Percentiles rank a stretch among this genome's conserved stretches.
phyloP scores from a whole-genome alignment of 1,140 invertebrate species.

The Chrysomallon squamiferum region DNA sequence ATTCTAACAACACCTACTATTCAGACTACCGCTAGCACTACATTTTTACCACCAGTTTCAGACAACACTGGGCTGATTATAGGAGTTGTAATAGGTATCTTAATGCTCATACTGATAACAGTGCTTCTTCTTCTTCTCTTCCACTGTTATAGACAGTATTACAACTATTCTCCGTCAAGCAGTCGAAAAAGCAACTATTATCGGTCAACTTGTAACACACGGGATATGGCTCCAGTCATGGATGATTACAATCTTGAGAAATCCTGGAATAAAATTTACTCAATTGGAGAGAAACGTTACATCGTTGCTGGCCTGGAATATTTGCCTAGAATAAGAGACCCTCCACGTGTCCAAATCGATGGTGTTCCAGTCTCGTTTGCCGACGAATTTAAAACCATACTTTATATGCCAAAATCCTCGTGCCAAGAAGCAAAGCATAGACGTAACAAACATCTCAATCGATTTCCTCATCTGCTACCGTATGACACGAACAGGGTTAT shows the following conservation, averaged over 20 bases:
- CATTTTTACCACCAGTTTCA: not conserved
- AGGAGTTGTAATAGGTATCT: slow-evolving; percentile 27
- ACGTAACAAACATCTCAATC: slow-evolving; percentile 46
- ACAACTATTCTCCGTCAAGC: too few relatives aligned
- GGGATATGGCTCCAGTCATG: slow-evolving; percentile 6
- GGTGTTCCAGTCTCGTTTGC: slow-evolving; percentile 40
- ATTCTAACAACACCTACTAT: slow-evolving; percentile 9
- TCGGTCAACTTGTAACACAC: slow-evolving; percentile 27
- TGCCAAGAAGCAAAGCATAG: slow-evolving; percentile 29
- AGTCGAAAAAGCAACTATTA: slow-evolving; percentile 7
- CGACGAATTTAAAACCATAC: slow-evolving; percentile 55
- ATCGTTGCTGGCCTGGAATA: slow-evolving; percentile 43
- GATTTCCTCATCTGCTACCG: slow-evolving; percentile 56
- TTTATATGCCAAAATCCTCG: slow-evolving; percentile 19
- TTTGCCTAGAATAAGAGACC: slow-evolving; percentile 30
- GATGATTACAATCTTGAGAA: slow-evolving; percentile 30
- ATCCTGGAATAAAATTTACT: slow-evolving; percentile 53
- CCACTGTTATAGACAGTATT: slow-evolving; percentile 26
- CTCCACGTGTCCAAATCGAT: slow-evolving; percentile 4
- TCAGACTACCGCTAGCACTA: not conserved
- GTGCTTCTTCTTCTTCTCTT: slow-evolving; percentile 32
- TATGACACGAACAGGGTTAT: slow-evolving; percentile 58
- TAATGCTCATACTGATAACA: slow-evolving; percentile 39
- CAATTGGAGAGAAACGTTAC: slow-evolving; percentile 43
- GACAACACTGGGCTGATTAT: slow-evolving; percentile 30